A percentile compares a stretch with the other conserved stretches of the same genome.
phyloP scores from a whole-genome alignment of 2,888 invertebrate genomes.

The Perdita meconis region DNA sequence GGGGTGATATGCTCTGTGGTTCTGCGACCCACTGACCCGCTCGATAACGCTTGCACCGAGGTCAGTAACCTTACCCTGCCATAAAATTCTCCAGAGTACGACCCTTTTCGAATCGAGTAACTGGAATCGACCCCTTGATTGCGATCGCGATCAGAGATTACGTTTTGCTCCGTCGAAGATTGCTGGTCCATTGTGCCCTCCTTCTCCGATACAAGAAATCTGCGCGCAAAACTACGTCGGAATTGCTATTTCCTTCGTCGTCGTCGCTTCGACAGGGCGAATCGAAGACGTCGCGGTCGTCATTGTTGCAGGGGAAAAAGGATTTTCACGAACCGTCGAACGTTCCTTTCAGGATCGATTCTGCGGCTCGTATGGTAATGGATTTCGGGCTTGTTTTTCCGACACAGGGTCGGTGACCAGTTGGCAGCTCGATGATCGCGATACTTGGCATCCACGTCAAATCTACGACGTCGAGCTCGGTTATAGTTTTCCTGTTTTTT shows the following conservation, averaged over 20 bases:
- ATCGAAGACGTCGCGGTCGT: too few relatives aligned
- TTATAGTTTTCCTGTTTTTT: constrained; percentile 7
- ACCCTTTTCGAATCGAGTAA: constrained; percentile 33
- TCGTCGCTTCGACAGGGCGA: too few relatives aligned
- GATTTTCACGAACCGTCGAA: not conserved
- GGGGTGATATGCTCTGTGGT: constrained; percentile 84
- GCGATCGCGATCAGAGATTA: constrained; percentile 43
- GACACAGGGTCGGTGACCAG: constrained; percentile 47
- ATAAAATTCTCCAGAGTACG: constrained; percentile 71
- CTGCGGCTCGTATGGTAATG: not conserved
- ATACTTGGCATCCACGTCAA: constrained; percentile 51
- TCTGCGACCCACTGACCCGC: constrained; percentile 89
- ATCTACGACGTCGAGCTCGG: constrained; percentile 27
- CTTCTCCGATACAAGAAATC: not conserved
- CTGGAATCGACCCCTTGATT: constrained; percentile 40
- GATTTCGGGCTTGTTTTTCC: constrained; percentile 34
- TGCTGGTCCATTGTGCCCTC: not conserved
- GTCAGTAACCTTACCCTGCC: constrained; percentile 82
- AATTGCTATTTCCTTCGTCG: not conserved
- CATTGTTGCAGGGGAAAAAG: not conserved
- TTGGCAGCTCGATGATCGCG: constrained; percentile 44
- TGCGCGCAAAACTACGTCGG: not conserved
- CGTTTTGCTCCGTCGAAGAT: constrained; percentile 12
- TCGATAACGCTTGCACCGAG: constrained; percentile 83
- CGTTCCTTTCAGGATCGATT: constrained; percentile 1